phyloP scores from a whole-genome alignment of 2,113 vertebrate genomes.

The Oncorhynchus gorbuscha region DNA sequence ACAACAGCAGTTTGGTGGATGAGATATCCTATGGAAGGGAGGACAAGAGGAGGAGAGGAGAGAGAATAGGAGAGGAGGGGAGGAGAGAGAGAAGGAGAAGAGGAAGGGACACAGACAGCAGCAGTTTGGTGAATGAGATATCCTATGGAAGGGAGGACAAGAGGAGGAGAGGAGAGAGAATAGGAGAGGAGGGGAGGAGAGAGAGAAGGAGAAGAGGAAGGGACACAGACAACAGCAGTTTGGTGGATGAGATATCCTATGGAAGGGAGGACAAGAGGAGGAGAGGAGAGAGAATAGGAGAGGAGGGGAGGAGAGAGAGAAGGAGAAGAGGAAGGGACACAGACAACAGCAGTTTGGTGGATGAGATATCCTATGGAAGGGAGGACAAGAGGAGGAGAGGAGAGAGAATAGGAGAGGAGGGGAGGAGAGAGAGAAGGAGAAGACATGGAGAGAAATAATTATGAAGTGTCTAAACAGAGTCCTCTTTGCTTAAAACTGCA shows the following conservation, averaged over 20 bases:
- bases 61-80: too few species aligned
- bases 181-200: too few species aligned
- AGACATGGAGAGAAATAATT: too few species aligned
- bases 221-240: background rate
- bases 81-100: too few species aligned
- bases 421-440: too few species aligned
- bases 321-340: too few species aligned
- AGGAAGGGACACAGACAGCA: background rate
- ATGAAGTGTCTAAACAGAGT: constrained; percentile 1
- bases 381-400: background rate
- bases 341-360: background rate
- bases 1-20: background rate
- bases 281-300: too few species aligned
- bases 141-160: background rate
- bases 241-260: background rate
- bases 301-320: too few species aligned
- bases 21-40: background rate
- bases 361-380: background rate
- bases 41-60: background rate
- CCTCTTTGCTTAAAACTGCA: background rate
- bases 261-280: background rate
- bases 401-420: too few species aligned
- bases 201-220: too few species aligned
- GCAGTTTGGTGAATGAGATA: background rate
- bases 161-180: too few species aligned